A percentile compares a stretch with the other conserved stretches of the same genome.
Conservation (phyloP, 2,888 invertebrate genomes). For the Empis stercorea region DNA sequence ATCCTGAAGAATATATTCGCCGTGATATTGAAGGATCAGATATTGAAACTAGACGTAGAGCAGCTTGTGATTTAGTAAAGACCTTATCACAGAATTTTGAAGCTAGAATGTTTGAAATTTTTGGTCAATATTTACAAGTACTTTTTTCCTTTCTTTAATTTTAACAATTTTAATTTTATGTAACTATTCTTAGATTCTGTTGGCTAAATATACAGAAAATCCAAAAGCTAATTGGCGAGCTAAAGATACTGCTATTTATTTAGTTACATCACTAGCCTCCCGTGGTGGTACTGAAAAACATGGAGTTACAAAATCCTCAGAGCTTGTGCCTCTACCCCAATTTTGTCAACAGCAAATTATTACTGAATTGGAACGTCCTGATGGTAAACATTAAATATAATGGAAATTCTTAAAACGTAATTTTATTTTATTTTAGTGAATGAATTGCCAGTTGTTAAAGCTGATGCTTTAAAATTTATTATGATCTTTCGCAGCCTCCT, state of each 20-base stretch:
- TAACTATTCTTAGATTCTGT: constrained; percentile 20
- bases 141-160: no score
- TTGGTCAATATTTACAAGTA: constrained; percentile 72
- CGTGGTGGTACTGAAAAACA: constrained; percentile 79
- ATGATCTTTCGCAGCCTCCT: constrained; percentile 91
- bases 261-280: constrained; percentile 88
- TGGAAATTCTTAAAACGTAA: not conserved
- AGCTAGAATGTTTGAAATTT: constrained; percentile 72
- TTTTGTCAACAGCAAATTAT: constrained; percentile 81
- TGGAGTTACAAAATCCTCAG: constrained; percentile 83
- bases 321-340: constrained; percentile 76
- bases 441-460: constrained; percentile 81
- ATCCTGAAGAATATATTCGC: constrained; percentile 93
- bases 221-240: constrained; percentile 76
- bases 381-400: constrained; percentile 41
- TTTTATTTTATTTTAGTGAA: constrained; percentile 48
- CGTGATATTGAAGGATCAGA: constrained; percentile 98
- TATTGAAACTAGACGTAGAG: constrained; percentile 87
- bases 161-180: not conserved
- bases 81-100: constrained; percentile 82
- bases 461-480: constrained; percentile 90
- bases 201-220: constrained; percentile 62
- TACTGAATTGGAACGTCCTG: constrained; percentile 64
- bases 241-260: constrained; percentile 91
- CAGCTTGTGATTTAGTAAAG: constrained; percentile 94